A percentile compares a stretch with the other conserved stretches of the same genome.
These are phyloP conservation scores for Cremastinae sp. DNA, from an alignment of 2,888 invertebrate species.

Conservation along the genomic window DNA sequence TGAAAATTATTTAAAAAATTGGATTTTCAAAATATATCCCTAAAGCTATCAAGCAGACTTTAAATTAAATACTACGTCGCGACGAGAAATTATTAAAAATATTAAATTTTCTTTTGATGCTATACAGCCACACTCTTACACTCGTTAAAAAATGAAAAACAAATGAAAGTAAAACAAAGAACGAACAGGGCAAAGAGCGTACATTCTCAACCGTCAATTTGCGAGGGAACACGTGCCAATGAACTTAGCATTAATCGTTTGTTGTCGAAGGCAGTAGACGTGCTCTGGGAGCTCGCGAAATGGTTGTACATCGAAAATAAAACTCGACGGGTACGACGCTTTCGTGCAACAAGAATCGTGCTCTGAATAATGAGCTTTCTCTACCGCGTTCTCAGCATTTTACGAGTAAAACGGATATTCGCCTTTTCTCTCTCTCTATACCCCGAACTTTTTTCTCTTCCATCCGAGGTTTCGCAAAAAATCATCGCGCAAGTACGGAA, in stretches of 20 bases:
- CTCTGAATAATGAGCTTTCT: slow-evolving; percentile 45
- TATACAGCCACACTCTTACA: too few relatives aligned
- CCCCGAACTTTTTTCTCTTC: slow-evolving; percentile 20
- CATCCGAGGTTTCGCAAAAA: slow-evolving; percentile 36
- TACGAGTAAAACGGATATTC: slow-evolving; percentile 17
- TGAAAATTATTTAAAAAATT: too few relatives aligned
- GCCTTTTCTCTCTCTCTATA: slow-evolving; percentile 25
- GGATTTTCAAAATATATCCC: too few relatives aligned
- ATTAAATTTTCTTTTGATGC: too few relatives aligned
- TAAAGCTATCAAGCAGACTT: too few relatives aligned
- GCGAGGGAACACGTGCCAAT: background rate
- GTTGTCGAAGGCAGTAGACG: slow-evolving; percentile 19
- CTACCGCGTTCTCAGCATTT: slow-evolving; percentile 25
- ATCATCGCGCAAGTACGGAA: slow-evolving; percentile 24
- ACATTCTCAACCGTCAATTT: too few relatives aligned
- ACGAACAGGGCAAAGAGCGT: too few relatives aligned
- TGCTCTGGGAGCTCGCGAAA: slow-evolving; percentile 36
- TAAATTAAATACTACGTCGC: too few relatives aligned
- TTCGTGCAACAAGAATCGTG: slow-evolving; percentile 30
- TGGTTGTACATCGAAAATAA: slow-evolving; percentile 53
- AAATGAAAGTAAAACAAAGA: too few relatives aligned
- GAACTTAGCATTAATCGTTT: slow-evolving; percentile 22
- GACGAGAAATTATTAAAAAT: too few relatives aligned
- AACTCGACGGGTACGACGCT: slow-evolving; percentile 35
- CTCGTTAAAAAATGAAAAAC: too few relatives aligned